These are phyloP conservation scores for Madoqua kirkii DNA, from an alignment of 2,113 vertebrate genomes.

Conservation along the genomic window DNA sequence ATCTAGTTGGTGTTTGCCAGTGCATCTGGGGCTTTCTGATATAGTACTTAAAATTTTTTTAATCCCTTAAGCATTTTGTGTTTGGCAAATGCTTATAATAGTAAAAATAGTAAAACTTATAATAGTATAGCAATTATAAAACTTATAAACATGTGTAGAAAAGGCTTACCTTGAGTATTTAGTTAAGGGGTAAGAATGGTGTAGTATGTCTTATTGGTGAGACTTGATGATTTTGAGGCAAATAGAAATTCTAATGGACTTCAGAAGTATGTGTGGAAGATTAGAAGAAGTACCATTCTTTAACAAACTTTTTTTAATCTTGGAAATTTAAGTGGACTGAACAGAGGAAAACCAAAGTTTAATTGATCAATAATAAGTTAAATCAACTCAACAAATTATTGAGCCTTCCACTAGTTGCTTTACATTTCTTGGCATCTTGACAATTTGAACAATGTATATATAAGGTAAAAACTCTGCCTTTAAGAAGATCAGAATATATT, in stretches of 20 bases:
- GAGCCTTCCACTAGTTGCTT: neutral
- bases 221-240: neutral
- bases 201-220: neutral
- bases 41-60: no score
- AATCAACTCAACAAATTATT: neutral
- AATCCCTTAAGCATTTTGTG: neutral
- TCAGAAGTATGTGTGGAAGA: neutral
- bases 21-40: no score
- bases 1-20: no score
- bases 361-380: neutral
- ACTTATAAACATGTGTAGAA: neutral
- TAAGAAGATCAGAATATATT: neutral
- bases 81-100: neutral
- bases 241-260: neutral
- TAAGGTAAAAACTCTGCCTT: neutral
- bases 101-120: neutral
- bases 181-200: neutral
- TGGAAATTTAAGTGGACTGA: neutral
- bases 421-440: neutral
- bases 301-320: neutral
- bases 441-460: neutral
- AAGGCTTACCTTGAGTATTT: neutral
- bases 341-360: conserved; percentile 6
- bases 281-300: neutral
- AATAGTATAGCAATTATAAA: neutral